These are phyloP conservation scores for Caenorhabditis elegans DNA, from an alignment of 1,140 invertebrate species.

Conservation along the genomic window DNA sequence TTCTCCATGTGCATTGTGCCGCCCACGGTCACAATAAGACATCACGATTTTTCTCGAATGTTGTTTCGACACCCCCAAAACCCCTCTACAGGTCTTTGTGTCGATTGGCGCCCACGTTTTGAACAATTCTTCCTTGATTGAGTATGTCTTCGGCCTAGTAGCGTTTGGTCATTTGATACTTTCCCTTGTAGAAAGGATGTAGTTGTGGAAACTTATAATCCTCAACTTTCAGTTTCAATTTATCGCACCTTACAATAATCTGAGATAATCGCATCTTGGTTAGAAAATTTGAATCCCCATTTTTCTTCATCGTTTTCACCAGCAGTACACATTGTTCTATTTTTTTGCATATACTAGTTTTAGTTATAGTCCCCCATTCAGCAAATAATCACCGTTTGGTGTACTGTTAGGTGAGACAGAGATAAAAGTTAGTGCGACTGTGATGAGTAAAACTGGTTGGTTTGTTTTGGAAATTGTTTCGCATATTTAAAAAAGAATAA, in stretches of 20 bases:
- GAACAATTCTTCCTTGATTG: slow-evolving; percentile 1
- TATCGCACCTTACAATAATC: background rate
- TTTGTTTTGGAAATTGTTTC: too few relatives aligned
- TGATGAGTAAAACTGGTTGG: slow-evolving; percentile 4
- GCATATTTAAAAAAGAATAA: too few relatives aligned
- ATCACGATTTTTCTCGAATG: slow-evolving; percentile 1
- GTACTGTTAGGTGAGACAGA: background rate
- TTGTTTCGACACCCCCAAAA: slow-evolving; percentile 7
- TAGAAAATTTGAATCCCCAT: background rate
- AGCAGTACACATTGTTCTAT: too few relatives aligned
- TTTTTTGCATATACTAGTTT: background rate
- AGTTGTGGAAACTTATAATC: too few relatives aligned
- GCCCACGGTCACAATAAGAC: background rate
- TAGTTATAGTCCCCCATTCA: background rate
- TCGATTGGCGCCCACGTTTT: background rate
- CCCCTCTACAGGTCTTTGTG: background rate
- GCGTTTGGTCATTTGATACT: background rate
- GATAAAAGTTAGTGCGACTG: background rate
- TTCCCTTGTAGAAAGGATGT: background rate
- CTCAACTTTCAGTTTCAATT: too few relatives aligned
- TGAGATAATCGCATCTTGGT: background rate
- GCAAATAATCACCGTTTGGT: background rate
- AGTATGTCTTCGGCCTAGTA: background rate
- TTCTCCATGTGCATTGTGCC: background rate
- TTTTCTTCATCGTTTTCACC: background rate